Percentiles rank a stretch among this genome's conserved stretches.
These are phyloP conservation scores for Hermodice carunculata DNA, from an alignment of 2,888 invertebrate genomes.

Conservation along the genomic window DNA sequence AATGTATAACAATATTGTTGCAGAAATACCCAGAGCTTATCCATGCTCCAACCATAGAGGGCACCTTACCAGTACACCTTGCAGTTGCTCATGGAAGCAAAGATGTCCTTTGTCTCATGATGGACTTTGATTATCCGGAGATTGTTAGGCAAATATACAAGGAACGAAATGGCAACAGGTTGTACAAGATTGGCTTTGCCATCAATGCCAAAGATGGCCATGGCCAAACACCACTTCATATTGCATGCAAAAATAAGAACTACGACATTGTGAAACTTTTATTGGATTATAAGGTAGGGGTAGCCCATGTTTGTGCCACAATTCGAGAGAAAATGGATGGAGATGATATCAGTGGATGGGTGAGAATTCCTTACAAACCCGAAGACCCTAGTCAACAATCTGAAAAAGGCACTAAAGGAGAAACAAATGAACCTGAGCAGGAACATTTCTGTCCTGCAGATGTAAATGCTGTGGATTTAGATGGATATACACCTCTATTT, in stretches of 20 bases:
- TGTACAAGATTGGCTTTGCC: conserved; percentile 91
- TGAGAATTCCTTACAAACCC: no score
- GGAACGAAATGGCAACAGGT: conserved; percentile 78
- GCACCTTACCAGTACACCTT: conserved; percentile 93
- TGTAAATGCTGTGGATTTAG: conserved; percentile 36
- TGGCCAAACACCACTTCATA: conserved; percentile 85
- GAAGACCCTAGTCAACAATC: no score
- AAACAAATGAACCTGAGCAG: no score
- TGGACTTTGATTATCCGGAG: conserved; percentile 84
- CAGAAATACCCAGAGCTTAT: conserved; percentile 87
- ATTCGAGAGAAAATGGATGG: no score
- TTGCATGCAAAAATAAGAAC: conserved; percentile 78
- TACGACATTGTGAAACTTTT: conserved; percentile 39
- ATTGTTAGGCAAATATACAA: conserved; percentile 74
- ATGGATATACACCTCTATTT: conserved; percentile 55
- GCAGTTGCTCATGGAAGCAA: conserved; percentile 91
- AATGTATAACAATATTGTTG: no score
- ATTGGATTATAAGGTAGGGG: conserved; percentile 36
- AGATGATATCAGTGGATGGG: no score
- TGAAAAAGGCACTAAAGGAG: no score
- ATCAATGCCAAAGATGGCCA: conserved; percentile 83
- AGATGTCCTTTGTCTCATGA: conserved; percentile 81
- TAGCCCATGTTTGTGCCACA: no score
- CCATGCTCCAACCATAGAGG: conserved; percentile 88
- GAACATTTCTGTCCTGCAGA: conserved; percentile 32